Percentiles rank a stretch among this genome's conserved stretches.
Evolutionary conservation across 1,140 invertebrate genomes (phyloP).

Genomic region (Frieseomelitta varia): DNA sequence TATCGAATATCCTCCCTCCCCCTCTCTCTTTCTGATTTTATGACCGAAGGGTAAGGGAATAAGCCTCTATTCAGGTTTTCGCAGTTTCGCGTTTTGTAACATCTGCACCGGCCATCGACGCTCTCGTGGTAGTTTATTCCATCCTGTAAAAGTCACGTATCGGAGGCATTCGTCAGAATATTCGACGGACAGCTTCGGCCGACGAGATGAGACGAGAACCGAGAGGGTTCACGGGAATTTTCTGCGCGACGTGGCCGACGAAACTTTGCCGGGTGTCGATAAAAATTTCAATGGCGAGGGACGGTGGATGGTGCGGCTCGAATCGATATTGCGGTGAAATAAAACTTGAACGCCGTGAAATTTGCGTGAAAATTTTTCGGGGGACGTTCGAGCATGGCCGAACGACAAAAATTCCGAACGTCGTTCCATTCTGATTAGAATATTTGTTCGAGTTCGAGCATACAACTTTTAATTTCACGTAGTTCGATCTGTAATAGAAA

Average conservation of each 20-base stretch:
- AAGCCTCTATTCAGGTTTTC: neutral
- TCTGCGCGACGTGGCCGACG: neutral
- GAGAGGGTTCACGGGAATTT: conserved; percentile 1
- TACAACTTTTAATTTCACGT: no score
- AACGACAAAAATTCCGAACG: neutral
- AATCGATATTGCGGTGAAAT: conserved; percentile 1
- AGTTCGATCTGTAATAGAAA: neutral
- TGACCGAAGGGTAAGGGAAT: neutral
- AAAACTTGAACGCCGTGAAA: conserved; percentile 5
- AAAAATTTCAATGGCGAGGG: conserved; percentile 15
- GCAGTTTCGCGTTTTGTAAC: neutral
- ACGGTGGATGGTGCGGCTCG: neutral
- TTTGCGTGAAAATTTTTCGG: conserved; percentile 8
- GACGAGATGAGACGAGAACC: neutral
- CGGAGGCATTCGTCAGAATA: neutral
- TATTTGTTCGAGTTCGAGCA: neutral
- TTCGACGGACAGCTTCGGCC: neutral
- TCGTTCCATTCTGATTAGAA: neutral
- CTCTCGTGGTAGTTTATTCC: conserved; percentile 1
- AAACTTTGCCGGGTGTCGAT: conserved; percentile 8
- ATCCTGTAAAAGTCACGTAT: neutral
- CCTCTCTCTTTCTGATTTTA: neutral
- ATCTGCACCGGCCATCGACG: neutral
- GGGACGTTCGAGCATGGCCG: neutral
- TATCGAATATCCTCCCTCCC: neutral